A percentile compares a stretch with the other conserved stretches of the same genome.
phyloP scores from a whole-genome alignment of 1,140 invertebrate species.

The Pantala flavescens region DNA sequence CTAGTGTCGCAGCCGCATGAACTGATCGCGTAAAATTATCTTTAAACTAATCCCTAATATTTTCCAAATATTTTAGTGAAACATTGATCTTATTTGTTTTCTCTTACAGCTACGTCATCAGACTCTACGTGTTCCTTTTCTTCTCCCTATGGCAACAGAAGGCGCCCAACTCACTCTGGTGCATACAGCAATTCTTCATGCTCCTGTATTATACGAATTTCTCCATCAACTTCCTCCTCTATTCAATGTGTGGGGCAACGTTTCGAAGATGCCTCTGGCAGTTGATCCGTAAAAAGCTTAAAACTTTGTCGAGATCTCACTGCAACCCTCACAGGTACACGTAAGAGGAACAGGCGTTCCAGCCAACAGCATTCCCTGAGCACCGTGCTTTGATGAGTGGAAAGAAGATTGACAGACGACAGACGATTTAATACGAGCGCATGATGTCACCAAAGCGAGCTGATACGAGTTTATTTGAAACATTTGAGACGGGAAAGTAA shows the following conservation, averaged over 20 bases:
- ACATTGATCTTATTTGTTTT: no score
- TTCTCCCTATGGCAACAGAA: conserved; percentile 36
- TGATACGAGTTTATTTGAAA: no score
- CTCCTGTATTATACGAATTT: conserved; percentile 48
- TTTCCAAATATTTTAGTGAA: no score
- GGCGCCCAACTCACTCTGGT: conserved; percentile 37
- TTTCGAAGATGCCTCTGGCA: conserved; percentile 44
- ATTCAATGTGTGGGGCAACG: conserved; percentile 45
- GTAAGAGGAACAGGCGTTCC: neutral
- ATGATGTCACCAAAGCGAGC: no score
- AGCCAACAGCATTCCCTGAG: no score
- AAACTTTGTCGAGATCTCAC: conserved; percentile 6
- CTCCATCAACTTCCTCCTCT: conserved; percentile 47
- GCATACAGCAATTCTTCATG: conserved; percentile 47
- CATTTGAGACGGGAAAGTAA: no score
- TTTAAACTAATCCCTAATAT: no score
- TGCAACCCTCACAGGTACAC: neutral
- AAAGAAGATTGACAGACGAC: no score
- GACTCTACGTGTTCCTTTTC: conserved; percentile 41
- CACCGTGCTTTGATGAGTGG: no score
- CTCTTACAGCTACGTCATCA: conserved; percentile 43
- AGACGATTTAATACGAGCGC: no score
- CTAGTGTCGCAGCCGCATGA: no score
- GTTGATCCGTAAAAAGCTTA: conserved; percentile 33
- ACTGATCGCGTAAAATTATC: no score